These are phyloP conservation scores for Scaptomyza polygonia DNA, from an alignment of 2,888 invertebrate genomes.

Conservation along the genomic window DNA sequence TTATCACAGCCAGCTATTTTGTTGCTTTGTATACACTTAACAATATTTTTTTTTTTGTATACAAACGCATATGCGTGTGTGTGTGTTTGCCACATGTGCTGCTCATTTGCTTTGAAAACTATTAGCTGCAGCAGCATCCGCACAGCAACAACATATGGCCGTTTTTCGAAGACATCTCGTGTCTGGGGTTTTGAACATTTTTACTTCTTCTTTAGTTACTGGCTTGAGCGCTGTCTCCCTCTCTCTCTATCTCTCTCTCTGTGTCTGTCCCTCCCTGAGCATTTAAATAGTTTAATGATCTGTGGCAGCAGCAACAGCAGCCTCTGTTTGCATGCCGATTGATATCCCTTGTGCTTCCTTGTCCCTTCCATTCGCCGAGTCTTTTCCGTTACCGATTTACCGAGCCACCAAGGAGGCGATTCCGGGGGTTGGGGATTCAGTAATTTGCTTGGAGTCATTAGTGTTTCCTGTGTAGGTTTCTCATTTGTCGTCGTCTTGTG, in stretches of 20 bases:
- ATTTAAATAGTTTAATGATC: slow-evolving; percentile 80
- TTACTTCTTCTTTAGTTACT: slow-evolving; percentile 35
- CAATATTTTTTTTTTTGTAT: neutral
- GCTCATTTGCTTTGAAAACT: slow-evolving; percentile 77
- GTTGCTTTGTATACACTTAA: slow-evolving; percentile 1
- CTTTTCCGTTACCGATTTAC: slow-evolving; percentile 46
- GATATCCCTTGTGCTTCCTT: slow-evolving; percentile 45
- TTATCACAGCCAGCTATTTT: neutral
- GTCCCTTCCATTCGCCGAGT: slow-evolving; percentile 1
- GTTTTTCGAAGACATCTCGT: slow-evolving; percentile 45
- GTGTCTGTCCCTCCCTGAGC: slow-evolving; percentile 30
- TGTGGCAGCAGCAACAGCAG: slow-evolving; percentile 38
- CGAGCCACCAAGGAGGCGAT: slow-evolving; percentile 14
- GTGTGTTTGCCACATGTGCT: slow-evolving; percentile 73
- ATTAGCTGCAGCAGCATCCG: slow-evolving; percentile 65
- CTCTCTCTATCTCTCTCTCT: neutral
- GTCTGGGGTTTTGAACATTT: slow-evolving; percentile 42
- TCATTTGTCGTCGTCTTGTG: slow-evolving; percentile 62
- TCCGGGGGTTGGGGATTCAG: slow-evolving; percentile 6
- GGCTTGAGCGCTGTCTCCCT: slow-evolving; percentile 38
- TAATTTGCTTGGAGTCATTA: slow-evolving; percentile 69
- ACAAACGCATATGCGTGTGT: slow-evolving; percentile 16
- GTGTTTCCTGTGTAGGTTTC: slow-evolving; percentile 76
- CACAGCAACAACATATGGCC: slow-evolving; percentile 64
- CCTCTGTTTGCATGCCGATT: slow-evolving; percentile 41